A percentile compares a stretch with the other conserved stretches of the same genome.
Conservation (phyloP, 1,140 invertebrate species). For the Eumaeus atala region DNA sequence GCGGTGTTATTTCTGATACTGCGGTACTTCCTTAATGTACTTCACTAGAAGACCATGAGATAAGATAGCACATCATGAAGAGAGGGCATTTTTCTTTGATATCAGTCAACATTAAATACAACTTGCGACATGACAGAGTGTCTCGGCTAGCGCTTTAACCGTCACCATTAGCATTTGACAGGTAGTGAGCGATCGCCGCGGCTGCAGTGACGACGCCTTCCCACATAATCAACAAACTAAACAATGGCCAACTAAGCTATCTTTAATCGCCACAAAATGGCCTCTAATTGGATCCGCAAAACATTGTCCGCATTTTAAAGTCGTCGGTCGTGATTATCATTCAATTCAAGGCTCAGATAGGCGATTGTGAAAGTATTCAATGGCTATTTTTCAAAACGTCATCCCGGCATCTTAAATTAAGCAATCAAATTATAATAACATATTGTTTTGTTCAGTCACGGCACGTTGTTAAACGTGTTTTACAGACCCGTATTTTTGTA, state of each 20-base stretch:
- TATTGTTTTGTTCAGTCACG: neutral
- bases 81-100: slow-evolving; percentile 25
- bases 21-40: too few relatives aligned
- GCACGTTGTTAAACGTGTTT: neutral
- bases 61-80: slow-evolving; percentile 7
- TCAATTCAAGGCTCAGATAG: slow-evolving; percentile 31
- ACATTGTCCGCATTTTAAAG: slow-evolving; percentile 29
- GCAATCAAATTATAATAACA: slow-evolving; percentile 12
- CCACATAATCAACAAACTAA: slow-evolving; percentile 47
- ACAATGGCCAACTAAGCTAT: slow-evolving; percentile 60
- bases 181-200: slow-evolving; percentile 51
- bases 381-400: slow-evolving; percentile 20
- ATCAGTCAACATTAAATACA: slow-evolving; percentile 33
- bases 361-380: slow-evolving; percentile 31
- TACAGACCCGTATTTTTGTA: neutral
- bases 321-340: slow-evolving; percentile 29
- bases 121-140: slow-evolving; percentile 52
- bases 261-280: slow-evolving; percentile 64
- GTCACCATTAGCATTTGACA: slow-evolving; percentile 60
- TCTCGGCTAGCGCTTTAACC: slow-evolving; percentile 29
- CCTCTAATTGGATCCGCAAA: slow-evolving; percentile 67
- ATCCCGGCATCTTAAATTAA: slow-evolving; percentile 9
- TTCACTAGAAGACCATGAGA: neutral
- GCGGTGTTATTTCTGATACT: too few relatives aligned
- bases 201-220: slow-evolving; percentile 30